phyloP scores from a whole-genome alignment of 1,140 invertebrate species.

The Coelopa frigida region DNA sequence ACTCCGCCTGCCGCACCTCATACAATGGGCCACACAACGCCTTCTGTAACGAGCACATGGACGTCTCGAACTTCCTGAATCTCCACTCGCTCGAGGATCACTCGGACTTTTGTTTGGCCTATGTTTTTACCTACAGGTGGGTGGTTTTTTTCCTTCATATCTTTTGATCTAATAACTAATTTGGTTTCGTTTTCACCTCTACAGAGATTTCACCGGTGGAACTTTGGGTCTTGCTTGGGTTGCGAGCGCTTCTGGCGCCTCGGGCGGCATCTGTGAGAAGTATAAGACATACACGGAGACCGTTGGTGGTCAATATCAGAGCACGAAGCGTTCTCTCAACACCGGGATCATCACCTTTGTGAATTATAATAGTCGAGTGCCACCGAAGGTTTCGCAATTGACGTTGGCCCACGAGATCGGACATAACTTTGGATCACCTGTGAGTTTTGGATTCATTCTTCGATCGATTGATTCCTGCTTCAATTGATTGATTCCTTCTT shows the following conservation, averaged over 20 bases:
- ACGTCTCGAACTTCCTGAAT: constrained; percentile 98
- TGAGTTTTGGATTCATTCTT: constrained; percentile 47
- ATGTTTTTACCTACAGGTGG: constrained; percentile 89
- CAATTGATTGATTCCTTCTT: neutral
- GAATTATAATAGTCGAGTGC: constrained; percentile 96
- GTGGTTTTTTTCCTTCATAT: neutral
- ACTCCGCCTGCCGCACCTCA: constrained; percentile 62
- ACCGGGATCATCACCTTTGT: constrained; percentile 99
- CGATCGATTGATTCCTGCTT: too few relatives aligned
- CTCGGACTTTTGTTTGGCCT: constrained; percentile 96
- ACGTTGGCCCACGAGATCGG: constrained; percentile 99
- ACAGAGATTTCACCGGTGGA: constrained; percentile 88
- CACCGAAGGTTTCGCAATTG: constrained; percentile 92
- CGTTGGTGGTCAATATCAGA: constrained; percentile 84
- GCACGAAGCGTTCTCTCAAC: constrained; percentile 89
- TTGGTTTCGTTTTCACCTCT: constrained; percentile 9
- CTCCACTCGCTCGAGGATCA: constrained; percentile 95
- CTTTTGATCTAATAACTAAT: neutral
- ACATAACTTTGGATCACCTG: constrained; percentile 97
- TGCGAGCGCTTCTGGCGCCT: constrained; percentile 89
- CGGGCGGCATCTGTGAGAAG: constrained; percentile 97
- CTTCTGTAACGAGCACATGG: constrained; percentile 96
- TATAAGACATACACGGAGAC: constrained; percentile 96
- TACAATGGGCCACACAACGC: constrained; percentile 72
- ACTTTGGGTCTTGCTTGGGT: constrained; percentile 97